Percentiles rank a stretch among this genome's conserved stretches.
Conservation (phyloP, 2,888 invertebrate species). For the Xestia rhomboidea region DNA sequence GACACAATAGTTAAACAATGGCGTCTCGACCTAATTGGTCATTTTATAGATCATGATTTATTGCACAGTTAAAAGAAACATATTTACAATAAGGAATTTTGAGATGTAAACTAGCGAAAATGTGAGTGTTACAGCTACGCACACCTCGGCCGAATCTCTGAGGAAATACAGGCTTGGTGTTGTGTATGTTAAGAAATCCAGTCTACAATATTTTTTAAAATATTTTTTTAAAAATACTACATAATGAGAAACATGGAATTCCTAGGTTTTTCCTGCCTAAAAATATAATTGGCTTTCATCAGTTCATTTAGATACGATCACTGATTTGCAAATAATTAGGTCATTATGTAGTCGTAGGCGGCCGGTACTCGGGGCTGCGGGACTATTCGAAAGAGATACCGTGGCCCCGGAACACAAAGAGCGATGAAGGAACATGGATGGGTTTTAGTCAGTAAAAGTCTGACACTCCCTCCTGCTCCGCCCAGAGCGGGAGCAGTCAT, state of each 20-base stretch:
- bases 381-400: no score
- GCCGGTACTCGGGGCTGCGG: no score
- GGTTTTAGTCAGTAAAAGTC: no score
- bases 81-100: neutral
- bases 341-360: neutral
- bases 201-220: neutral
- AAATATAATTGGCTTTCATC: neutral
- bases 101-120: neutral
- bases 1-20: no score
- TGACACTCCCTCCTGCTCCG: no score
- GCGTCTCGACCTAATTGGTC: no score
- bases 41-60: no score
- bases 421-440: no score
- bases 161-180: neutral
- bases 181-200: neutral
- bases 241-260: neutral
- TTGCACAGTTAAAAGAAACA: no score
- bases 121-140: neutral
- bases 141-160: neutral
- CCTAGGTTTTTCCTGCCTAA: no score
- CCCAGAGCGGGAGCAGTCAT: no score
- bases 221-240: neutral
- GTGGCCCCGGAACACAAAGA: no score
- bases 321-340: neutral
- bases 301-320: neutral